Evolutionary conservation across 2,888 invertebrate genomes (phyloP).

Genomic region (Folsomia manolachei): DNA sequence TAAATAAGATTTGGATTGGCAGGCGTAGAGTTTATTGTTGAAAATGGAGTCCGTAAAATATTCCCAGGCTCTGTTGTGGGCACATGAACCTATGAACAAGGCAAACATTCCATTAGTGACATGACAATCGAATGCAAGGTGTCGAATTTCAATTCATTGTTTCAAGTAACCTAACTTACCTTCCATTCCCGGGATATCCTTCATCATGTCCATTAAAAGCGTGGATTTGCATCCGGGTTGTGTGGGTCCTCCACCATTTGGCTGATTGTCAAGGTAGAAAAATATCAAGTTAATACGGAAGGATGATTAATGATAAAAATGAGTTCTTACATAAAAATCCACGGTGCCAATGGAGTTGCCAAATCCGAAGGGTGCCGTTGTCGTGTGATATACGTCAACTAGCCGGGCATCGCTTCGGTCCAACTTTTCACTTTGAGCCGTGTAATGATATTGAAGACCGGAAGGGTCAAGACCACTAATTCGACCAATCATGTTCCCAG

Average conservation of each 20-base stretch:
- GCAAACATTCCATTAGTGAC: not conserved
- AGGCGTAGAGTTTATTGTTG: conserved; percentile 40
- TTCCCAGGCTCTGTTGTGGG: conserved; percentile 40
- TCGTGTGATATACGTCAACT: conserved; percentile 38
- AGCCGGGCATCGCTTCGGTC: conserved; percentile 39
- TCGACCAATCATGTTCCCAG: conserved; percentile 34
- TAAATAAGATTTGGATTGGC: conserved; percentile 38
- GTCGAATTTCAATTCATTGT: too few species aligned
- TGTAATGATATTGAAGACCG: conserved; percentile 37
- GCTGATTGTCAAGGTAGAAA: conserved; percentile 26
- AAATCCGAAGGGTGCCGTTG: conserved; percentile 28
- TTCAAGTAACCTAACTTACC: too few species aligned
- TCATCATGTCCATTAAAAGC: conserved; percentile 24
- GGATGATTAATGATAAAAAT: not conserved
- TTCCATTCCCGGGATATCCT: conserved; percentile 34
- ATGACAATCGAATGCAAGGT: too few species aligned
- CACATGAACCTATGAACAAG: conserved; percentile 30
- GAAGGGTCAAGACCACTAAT: conserved; percentile 41
- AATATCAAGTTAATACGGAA: not conserved
- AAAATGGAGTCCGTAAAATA: conserved; percentile 42
- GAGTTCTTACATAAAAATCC: conserved; percentile 38
- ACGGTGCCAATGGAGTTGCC: conserved; percentile 37
- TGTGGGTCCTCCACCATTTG: conserved; percentile 35
- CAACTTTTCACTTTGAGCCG: conserved; percentile 27
- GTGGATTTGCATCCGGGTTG: conserved; percentile 32